Conservation (phyloP, 2,888 invertebrate genomes). For the Drosophila pegasa region DNA sequence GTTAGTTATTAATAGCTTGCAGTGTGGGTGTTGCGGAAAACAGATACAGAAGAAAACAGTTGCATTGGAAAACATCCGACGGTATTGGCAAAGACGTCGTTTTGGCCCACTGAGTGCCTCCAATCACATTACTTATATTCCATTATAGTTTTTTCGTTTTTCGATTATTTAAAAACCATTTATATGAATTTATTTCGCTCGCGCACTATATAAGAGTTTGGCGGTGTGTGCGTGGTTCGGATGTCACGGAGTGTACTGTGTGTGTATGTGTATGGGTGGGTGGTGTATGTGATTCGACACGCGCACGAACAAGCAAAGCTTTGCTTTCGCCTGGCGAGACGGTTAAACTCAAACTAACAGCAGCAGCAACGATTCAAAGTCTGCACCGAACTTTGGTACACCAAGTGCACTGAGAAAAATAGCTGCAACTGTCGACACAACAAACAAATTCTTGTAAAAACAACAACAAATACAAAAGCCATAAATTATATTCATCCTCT, state of each 20-base stretch:
- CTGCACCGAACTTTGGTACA: slow-evolving; percentile 52
- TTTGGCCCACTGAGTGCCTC: slow-evolving; percentile 23
- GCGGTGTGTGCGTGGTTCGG: slow-evolving; percentile 39
- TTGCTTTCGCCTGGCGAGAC: slow-evolving; percentile 65
- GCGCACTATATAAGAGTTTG: slow-evolving; percentile 37
- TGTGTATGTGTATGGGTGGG: slow-evolving; percentile 57
- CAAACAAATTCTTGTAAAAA: background rate
- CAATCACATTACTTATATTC: slow-evolving; percentile 31
- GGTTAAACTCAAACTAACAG: slow-evolving; percentile 65
- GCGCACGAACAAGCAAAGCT: slow-evolving; percentile 64
- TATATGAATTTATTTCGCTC: slow-evolving; percentile 26
- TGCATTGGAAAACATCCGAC: slow-evolving; percentile 74
- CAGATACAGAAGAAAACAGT: slow-evolving; percentile 79
- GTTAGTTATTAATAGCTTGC: slow-evolving; percentile 40
- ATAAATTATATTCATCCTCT: background rate
- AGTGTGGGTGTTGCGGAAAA: slow-evolving; percentile 68
- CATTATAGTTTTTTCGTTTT: slow-evolving; percentile 30
- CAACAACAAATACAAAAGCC: background rate
- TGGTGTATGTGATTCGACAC: slow-evolving; percentile 60
- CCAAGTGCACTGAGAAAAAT: slow-evolving; percentile 38
- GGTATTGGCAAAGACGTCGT: slow-evolving; percentile 38
- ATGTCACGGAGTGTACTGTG: slow-evolving; percentile 44
- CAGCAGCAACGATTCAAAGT: slow-evolving; percentile 51
- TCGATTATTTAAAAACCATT: slow-evolving; percentile 19
- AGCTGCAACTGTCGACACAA: background rate